Percentiles rank a stretch among this genome's conserved stretches.
phyloP scores from a whole-genome alignment of 2,888 invertebrate genomes.

The Phortica okadai region DNA sequence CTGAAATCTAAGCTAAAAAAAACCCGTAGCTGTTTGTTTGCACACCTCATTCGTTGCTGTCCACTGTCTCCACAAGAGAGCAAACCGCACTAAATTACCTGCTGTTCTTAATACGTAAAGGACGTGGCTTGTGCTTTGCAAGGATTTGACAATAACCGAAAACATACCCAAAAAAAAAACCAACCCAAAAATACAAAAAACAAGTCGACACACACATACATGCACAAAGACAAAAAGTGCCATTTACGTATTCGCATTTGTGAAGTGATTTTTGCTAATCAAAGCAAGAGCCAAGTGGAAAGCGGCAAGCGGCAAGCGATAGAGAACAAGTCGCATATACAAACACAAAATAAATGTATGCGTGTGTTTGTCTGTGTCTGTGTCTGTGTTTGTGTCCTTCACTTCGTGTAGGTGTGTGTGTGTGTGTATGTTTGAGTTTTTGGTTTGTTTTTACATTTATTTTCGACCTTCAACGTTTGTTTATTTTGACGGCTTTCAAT shows the following conservation, averaged over 20 bases:
- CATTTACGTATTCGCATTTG: constrained; percentile 30
- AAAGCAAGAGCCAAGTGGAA: constrained; percentile 21
- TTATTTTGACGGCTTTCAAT: constrained; percentile 9
- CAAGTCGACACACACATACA: not conserved
- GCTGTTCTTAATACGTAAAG: not conserved
- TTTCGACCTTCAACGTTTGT: constrained; percentile 14
- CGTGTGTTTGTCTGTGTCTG: not conserved
- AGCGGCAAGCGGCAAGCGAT: not conserved
- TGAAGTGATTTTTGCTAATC: constrained; percentile 23
- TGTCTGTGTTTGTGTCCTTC: not conserved
- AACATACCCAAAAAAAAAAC: not conserved
- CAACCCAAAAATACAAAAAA: not conserved
- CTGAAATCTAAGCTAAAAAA: not conserved
- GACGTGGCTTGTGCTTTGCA: constrained; percentile 1
- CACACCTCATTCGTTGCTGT: not conserved
- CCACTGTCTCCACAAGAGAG: not conserved
- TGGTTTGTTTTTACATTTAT: not conserved
- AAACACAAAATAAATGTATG: not conserved
- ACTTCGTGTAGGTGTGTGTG: not conserved
- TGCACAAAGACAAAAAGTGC: constrained; percentile 12
- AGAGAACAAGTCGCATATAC: not conserved
- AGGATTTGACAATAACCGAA: constrained; percentile 4
- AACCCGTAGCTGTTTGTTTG: not conserved
- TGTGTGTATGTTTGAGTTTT: not conserved
- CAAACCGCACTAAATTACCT: not conserved